Conservation (phyloP, 2,888 invertebrate species). For the Drosophila vallismaia region DNA sequence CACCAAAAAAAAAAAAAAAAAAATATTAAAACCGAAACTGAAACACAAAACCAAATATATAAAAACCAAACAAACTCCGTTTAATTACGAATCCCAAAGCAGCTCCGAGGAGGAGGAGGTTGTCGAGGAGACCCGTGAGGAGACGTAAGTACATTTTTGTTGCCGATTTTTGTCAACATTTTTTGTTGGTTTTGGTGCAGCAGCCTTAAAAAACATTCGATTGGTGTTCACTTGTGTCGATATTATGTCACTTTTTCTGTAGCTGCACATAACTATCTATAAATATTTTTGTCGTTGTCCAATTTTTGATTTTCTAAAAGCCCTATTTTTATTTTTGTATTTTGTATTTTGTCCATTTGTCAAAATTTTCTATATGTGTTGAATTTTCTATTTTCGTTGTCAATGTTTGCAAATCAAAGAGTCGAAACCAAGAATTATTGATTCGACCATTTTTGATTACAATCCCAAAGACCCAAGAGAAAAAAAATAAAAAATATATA, state of each 20-base stretch:
- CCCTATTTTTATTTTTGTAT: slow-evolving; percentile 12
- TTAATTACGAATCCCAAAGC: slow-evolving; percentile 76
- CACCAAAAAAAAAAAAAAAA: slow-evolving; percentile 21
- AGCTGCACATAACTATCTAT: slow-evolving; percentile 8
- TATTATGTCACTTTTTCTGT: slow-evolving; percentile 13
- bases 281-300: slow-evolving; percentile 6
- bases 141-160: slow-evolving; percentile 83
- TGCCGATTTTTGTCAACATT: slow-evolving; percentile 45
- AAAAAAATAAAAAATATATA: too few relatives aligned
- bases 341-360: slow-evolving; percentile 26
- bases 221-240: slow-evolving; percentile 56
- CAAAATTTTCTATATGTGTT: slow-evolving; percentile 60
- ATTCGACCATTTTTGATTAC: neutral
- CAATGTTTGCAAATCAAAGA: slow-evolving; percentile 46
- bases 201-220: slow-evolving; percentile 54
- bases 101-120: slow-evolving; percentile 84
- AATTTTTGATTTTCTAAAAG: slow-evolving; percentile 33
- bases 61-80: slow-evolving; percentile 45
- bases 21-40: slow-evolving; percentile 7
- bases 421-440: slow-evolving; percentile 3
- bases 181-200: slow-evolving; percentile 47
- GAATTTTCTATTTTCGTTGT: slow-evolving; percentile 40
- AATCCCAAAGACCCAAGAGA: too few relatives aligned
- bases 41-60: slow-evolving; percentile 37
- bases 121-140: slow-evolving; percentile 83